phyloP scores from a whole-genome alignment of 92 coral and sea anemone genomes.

The Epizoanthus illoricatus region DNA sequence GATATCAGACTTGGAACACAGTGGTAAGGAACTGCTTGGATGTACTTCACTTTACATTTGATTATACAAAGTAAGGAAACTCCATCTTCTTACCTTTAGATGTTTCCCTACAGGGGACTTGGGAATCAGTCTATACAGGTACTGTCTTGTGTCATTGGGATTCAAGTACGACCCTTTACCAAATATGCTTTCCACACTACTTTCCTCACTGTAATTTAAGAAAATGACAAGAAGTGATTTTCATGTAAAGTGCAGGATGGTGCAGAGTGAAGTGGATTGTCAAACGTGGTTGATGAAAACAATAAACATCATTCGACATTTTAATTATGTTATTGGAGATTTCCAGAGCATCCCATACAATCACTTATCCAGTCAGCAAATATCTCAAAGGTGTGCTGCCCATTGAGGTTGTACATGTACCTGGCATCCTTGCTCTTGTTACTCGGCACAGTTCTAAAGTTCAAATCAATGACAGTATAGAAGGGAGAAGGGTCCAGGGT shows the following conservation, averaged over 20 bases:
- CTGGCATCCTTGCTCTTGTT: constrained; percentile 1
- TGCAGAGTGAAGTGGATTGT: too few relatives aligned
- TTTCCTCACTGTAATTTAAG: constrained; percentile 59
- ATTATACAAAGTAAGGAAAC: not conserved
- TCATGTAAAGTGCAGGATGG: too few relatives aligned
- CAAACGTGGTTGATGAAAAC: too few relatives aligned
- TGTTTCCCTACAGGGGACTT: constrained; percentile 59
- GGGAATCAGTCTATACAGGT: constrained; percentile 79
- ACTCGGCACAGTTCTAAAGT: constrained; percentile 43
- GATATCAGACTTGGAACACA: too few relatives aligned
- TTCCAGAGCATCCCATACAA: too few relatives aligned
- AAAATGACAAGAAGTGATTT: too few relatives aligned
- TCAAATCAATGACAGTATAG: constrained; percentile 82
- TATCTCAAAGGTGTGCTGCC: too few relatives aligned
- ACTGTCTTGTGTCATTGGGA: constrained; percentile 94
- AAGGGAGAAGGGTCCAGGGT: constrained; percentile 79
- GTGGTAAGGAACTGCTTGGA: too few relatives aligned
- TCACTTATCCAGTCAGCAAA: too few relatives aligned
- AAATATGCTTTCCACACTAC: constrained; percentile 61
- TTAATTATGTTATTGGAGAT: too few relatives aligned
- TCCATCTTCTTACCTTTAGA: constrained; percentile 57
- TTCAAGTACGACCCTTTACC: constrained; percentile 82
- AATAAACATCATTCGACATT: too few relatives aligned
- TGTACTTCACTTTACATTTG: too few relatives aligned
- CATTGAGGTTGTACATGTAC: constrained; percentile 12